Conservation (phyloP, 1,140 invertebrate species). For the Dendroctonus ponderosae region DNA sequence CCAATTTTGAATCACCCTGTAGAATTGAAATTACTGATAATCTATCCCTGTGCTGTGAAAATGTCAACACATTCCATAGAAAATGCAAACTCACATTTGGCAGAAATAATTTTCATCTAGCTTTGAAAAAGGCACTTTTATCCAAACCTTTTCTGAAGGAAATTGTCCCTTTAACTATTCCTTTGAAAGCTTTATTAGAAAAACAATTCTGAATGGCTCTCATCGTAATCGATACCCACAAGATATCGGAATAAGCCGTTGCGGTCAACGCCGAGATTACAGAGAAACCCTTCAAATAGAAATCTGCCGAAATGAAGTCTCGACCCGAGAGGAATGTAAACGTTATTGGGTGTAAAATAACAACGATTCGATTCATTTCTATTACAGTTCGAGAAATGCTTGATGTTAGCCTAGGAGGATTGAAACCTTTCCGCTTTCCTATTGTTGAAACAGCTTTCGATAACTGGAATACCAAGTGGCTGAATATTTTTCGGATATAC, state of each 20-base stretch:
- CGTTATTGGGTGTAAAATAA: slow-evolving; percentile 20
- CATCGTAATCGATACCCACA: slow-evolving; percentile 15
- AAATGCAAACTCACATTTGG: too few relatives aligned
- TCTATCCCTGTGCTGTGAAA: too few relatives aligned
- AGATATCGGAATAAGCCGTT: slow-evolving; percentile 16
- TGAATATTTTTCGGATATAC: too few relatives aligned
- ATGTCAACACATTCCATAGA: too few relatives aligned
- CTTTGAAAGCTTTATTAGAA: slow-evolving; percentile 13
- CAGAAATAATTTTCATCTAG: too few relatives aligned
- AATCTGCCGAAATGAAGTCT: slow-evolving; percentile 17
- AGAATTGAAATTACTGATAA: too few relatives aligned
- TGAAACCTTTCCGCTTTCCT: background rate
- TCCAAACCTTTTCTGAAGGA: too few relatives aligned
- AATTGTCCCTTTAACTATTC: too few relatives aligned
- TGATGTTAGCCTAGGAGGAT: slow-evolving; percentile 2
- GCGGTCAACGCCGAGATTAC: slow-evolving; percentile 14
- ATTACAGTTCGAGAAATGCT: slow-evolving; percentile 1
- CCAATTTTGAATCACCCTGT: too few relatives aligned
- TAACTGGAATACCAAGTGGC: too few relatives aligned
- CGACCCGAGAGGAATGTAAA: slow-evolving; percentile 20
- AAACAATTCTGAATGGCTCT: slow-evolving; percentile 15
- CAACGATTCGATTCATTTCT: slow-evolving; percentile 17
- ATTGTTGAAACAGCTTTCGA: background rate
- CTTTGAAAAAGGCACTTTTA: too few relatives aligned
- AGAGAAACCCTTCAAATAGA: slow-evolving; percentile 11